Conservation (phyloP, 2,113 vertebrate species). For the Gobius niger region DNA sequence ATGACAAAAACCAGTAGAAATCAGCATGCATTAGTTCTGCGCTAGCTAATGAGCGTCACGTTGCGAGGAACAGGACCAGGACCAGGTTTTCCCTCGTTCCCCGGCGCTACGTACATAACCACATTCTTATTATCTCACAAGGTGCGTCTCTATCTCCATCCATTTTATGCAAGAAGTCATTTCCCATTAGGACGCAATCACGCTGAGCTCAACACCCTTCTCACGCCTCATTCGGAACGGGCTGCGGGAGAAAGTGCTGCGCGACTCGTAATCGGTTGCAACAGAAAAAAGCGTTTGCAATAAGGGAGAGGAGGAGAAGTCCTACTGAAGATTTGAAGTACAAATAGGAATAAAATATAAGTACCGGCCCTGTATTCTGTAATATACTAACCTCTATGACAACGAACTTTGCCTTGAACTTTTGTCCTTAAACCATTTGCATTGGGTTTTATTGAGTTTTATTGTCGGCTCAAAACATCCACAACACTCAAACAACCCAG, state of each 20-base stretch:
- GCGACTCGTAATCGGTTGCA: not conserved
- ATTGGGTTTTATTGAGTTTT: too few species aligned
- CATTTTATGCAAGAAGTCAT: conserved; percentile 24
- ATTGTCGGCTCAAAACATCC: too few species aligned
- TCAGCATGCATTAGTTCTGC: conserved; percentile 16
- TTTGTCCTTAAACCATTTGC: too few species aligned
- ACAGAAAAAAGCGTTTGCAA: too few species aligned
- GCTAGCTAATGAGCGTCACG: conserved; percentile 31
- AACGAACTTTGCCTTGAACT: too few species aligned
- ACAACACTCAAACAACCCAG: too few species aligned
- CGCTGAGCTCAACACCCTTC: conserved; percentile 8
- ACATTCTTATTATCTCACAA: conserved; percentile 48
- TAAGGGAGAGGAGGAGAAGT: too few species aligned
- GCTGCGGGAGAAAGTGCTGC: conserved; percentile 9
- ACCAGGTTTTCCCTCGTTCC: conserved; percentile 36
- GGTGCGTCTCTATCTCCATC: conserved; percentile 9
- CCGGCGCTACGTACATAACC: conserved; percentile 30
- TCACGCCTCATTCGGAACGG: conserved; percentile 44
- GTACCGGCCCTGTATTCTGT: too few species aligned
- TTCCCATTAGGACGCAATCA: conserved; percentile 26
- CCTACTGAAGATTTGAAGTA: too few species aligned
- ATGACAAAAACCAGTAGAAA: conserved; percentile 8
- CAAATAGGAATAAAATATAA: too few species aligned
- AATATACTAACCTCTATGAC: too few species aligned
- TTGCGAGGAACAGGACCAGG: conserved; percentile 11